Percentiles rank a stretch among this genome's conserved stretches.
Evolutionary conservation across 2,797 vertebrate species (phyloP).

Genomic region (Lindbergichthys nudifrons): DNA sequence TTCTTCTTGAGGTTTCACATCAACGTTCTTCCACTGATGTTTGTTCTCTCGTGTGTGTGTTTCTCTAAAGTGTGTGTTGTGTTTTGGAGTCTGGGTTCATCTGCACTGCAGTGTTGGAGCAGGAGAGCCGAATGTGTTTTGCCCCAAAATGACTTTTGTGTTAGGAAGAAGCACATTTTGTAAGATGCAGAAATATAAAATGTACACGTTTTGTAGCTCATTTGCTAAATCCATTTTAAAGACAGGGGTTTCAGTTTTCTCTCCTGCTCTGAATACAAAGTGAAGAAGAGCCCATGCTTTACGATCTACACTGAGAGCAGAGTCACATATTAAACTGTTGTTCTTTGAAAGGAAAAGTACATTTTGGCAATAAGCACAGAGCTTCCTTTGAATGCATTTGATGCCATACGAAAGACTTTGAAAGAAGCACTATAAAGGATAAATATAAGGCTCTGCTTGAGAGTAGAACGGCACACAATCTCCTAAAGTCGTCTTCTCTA

Average conservation of each 20-base stretch:
- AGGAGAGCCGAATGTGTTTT: too few relatives aligned
- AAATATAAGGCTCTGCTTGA: conserved; percentile 4
- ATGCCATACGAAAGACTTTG: background rate
- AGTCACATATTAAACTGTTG: background rate
- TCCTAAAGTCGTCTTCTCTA: conserved; percentile 62
- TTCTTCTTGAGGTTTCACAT: conserved; percentile 14
- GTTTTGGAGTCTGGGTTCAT: background rate
- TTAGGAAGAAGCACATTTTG: too few relatives aligned
- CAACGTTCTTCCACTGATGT: conserved; percentile 12
- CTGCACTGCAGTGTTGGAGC: background rate
- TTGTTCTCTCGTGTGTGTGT: background rate
- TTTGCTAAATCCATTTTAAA: background rate
- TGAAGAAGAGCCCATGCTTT: background rate
- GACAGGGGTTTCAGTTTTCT: background rate
- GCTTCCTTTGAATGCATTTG: background rate
- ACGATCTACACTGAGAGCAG: background rate
- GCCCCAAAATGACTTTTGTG: too few relatives aligned
- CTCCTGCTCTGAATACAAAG: conserved; percentile 11
- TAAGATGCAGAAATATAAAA: too few relatives aligned
- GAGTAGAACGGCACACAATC: background rate
- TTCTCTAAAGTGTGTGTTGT: conserved; percentile 4
- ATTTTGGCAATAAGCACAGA: background rate
- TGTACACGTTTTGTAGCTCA: too few relatives aligned
- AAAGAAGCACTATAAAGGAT: background rate
- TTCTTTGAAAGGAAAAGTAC: background rate